Base-by-base conservation (phyloP, 2,113 vertebrate species). In the Erinaceus europaeus region DNA sequence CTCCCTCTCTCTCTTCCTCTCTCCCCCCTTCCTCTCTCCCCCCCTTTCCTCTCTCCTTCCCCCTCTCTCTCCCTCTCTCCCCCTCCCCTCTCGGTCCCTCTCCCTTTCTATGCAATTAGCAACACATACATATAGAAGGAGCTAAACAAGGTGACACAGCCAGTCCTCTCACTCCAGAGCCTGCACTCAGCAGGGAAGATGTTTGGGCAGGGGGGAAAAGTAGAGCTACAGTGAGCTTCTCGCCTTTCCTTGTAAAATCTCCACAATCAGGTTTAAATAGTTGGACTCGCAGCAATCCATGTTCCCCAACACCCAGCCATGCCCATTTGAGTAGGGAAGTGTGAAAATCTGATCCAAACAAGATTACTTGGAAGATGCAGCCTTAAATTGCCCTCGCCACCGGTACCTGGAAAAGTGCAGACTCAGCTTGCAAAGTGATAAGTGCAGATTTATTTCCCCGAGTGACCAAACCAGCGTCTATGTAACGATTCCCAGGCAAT, bases 291-390 rank as follows among this genome's bases (percentile, higher is more conserved):
- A 65, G 65, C 55, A 91, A 91, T 90, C 20, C 62, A 55, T 67
- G 78, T 50, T 90, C 46, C 53, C 62, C 73, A 53, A 62, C 59
- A 32, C 76, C 57, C 48, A 86, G 55, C 48, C 42, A 64, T 82
- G 77, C 62, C 57, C 78, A 52, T 75, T 89, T 89, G 74, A n/a
- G 93, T 86, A 95, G 68, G 77, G 62, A 92, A 94, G 89, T 73
- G 46, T 74, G 75, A 82, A 95, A 93, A 86, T 89, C 91, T 86
- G 90, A 91, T 95, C 89, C 89, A 94, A 93, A 93, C 81, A 81
- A 94, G 95, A 95, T 91, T 74, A 91, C 89, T 91, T 86, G 71
- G 84, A 91, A 90, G 74, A 91, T 84, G 71, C 2, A 17, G 7
- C 40, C 89, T 91, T 90, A 93, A 95, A 90, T 86, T 91, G 86